Evolutionary conservation across 2,797 vertebrate species (phyloP).

Genomic region (Meriones psammophilus): DNA sequence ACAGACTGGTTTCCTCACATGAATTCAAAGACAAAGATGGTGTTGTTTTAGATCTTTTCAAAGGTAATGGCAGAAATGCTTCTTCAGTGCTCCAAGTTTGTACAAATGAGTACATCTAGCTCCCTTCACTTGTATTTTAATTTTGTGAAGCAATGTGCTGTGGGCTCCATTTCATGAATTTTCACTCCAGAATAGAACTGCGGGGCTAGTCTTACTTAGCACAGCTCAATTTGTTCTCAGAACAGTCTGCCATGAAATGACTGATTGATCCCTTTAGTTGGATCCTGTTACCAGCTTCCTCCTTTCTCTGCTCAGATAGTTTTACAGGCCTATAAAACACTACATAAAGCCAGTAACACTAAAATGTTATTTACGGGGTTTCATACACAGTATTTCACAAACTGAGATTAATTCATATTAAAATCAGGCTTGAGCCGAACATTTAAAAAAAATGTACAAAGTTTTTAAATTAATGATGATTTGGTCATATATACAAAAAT

Average conservation of each 20-base stretch:
- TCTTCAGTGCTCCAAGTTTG: constrained; percentile 82
- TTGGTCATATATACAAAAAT: constrained; percentile 42
- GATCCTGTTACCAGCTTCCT: constrained; percentile 51
- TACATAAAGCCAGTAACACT: neutral
- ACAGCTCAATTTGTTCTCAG: constrained; percentile 14
- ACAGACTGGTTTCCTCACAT: constrained; percentile 66
- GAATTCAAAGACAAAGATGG: constrained; percentile 82
- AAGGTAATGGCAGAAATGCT: constrained; percentile 78
- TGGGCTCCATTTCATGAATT: constrained; percentile 5
- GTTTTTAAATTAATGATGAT: constrained; percentile 40
- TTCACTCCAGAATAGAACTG: constrained; percentile 37
- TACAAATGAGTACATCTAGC: constrained; percentile 79
- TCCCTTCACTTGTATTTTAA: constrained; percentile 77
- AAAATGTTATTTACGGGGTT: constrained; percentile 67
- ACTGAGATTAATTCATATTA: constrained; percentile 74
- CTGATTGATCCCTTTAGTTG: constrained; percentile 63
- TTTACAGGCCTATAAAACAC: constrained; percentile 62
- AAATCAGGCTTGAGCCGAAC: constrained; percentile 32
- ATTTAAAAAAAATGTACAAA: constrained; percentile 61
- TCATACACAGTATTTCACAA: constrained; percentile 28
- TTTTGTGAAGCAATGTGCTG: constrained; percentile 39
- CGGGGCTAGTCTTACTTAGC: constrained; percentile 30
- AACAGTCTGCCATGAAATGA: constrained; percentile 17
- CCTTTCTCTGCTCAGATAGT: constrained; percentile 18
- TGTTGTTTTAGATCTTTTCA: constrained; percentile 76